A percentile compares a stretch with the other conserved stretches of the same genome.
Conservation (phyloP, 2,797 vertebrate genomes). For the Oryzias sinensis region DNA sequence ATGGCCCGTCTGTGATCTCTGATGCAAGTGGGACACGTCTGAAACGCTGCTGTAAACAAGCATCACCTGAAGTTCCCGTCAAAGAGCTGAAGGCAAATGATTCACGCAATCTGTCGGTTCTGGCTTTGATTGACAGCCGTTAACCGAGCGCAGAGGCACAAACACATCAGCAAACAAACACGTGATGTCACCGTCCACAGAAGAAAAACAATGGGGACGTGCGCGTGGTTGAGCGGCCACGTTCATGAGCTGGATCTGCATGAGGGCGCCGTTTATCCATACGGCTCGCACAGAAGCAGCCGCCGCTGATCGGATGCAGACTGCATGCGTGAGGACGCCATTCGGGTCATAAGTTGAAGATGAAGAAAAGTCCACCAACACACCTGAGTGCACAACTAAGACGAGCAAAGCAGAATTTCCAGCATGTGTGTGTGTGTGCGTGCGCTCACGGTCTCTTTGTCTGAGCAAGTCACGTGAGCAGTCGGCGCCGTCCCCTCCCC, state of each 20-base stretch:
- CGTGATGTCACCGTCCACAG: conserved; percentile 20
- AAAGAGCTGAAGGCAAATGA: conserved; percentile 49
- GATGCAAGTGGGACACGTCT: background rate
- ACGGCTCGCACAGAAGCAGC: conserved; percentile 28
- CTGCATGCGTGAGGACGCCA: conserved; percentile 20
- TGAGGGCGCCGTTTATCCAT: conserved; percentile 41
- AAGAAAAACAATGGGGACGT: conserved; percentile 33
- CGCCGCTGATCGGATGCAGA: conserved; percentile 40
- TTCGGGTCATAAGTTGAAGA: conserved; percentile 16
- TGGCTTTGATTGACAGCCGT: conserved; percentile 6
- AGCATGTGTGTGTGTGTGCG: conserved; percentile 22
- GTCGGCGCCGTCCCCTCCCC: conserved; percentile 54
- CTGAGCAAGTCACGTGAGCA: conserved; percentile 65
- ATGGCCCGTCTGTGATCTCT: too few relatives aligned
- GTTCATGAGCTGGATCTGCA: conserved; percentile 50
- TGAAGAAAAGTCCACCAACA: conserved; percentile 21
- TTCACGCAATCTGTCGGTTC: conserved; percentile 68
- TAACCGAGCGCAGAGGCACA: conserved; percentile 25
- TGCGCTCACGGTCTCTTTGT: conserved; percentile 69
- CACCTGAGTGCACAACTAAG: conserved; percentile 59
- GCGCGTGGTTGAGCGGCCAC: conserved; percentile 31
- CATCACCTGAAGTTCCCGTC: conserved; percentile 38
- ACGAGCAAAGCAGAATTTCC: conserved; percentile 36
- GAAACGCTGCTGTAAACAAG: background rate
- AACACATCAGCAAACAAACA: conserved; percentile 19